Conservation (phyloP, 2,797 vertebrate genomes). For the Clamator glandarius region DNA sequence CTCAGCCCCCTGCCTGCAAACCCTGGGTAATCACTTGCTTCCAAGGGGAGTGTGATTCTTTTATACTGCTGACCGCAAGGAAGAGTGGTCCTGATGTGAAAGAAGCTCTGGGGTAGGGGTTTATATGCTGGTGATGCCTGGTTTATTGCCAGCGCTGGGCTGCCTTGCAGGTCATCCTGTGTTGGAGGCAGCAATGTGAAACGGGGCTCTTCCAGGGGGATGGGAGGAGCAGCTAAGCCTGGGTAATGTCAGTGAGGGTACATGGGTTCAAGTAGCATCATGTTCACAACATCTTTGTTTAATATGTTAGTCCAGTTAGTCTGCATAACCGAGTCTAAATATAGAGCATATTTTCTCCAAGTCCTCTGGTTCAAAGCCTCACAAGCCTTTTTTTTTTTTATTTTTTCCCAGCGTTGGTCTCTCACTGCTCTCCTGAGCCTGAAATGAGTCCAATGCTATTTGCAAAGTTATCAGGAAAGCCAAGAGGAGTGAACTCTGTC, state of each 20-base stretch:
- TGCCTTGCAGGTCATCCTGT: not conserved
- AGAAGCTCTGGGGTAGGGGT: not conserved
- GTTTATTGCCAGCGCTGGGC: rapidly evolving
- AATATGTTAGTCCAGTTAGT: conserved; percentile 55
- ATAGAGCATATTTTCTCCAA: conserved; percentile 43
- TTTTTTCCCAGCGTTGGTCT: not conserved
- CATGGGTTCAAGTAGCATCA: conserved; percentile 41
- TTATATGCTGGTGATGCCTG: rapidly evolving
- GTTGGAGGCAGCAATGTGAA: not conserved
- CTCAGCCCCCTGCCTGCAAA: not conserved
- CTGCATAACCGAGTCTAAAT: conserved; percentile 58
- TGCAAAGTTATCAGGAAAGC: conserved; percentile 1
- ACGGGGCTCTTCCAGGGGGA: not conserved
- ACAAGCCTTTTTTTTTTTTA: not conserved
- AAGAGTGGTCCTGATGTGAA: not conserved
- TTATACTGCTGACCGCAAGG: rapidly evolving
- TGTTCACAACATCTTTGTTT: conserved; percentile 56
- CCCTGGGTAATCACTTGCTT: rapidly evolving
- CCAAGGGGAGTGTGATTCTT: not conserved
- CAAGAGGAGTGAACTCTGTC: conserved; percentile 6
- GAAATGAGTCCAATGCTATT: not conserved
- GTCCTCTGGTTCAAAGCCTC: conserved; percentile 50
- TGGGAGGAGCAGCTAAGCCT: conserved; percentile 2
- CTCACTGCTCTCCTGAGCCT: not conserved
- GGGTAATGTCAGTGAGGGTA: conserved; percentile 8